Conservation (phyloP, 1,140 invertebrate species). For the Drosophila watanabei region DNA sequence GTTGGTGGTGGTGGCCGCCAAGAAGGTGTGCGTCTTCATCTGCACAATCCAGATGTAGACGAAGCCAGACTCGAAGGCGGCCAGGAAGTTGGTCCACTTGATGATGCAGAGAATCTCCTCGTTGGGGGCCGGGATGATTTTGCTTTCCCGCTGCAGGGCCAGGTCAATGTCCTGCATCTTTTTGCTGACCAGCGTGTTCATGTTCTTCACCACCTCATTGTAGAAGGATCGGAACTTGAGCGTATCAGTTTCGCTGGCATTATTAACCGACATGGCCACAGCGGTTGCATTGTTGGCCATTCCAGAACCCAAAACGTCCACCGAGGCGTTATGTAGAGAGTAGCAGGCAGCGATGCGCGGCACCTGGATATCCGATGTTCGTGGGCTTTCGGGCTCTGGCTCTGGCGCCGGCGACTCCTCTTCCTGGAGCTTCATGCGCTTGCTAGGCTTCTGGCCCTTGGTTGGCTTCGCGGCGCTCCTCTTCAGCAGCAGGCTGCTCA, state of each 20-base stretch:
- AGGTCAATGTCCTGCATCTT: conserved; percentile 84
- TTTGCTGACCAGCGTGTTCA: conserved; percentile 79
- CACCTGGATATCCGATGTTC: conserved; percentile 48
- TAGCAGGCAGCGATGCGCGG: conserved; percentile 70
- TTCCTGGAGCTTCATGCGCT: conserved; percentile 27
- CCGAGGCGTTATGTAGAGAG: conserved; percentile 50
- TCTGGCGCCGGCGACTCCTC: not conserved
- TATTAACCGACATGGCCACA: not conserved
- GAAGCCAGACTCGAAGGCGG: conserved; percentile 65
- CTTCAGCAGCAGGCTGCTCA: not conserved
- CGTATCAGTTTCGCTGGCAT: conserved; percentile 13
- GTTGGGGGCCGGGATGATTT: conserved; percentile 78
- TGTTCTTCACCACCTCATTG: conserved; percentile 75
- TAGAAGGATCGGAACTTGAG: conserved; percentile 53
- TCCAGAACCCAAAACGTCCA: conserved; percentile 16
- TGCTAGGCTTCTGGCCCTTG: not conserved
- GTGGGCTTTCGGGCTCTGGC: not conserved
- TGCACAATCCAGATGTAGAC: conserved; percentile 81
- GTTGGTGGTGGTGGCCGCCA: conserved; percentile 74
- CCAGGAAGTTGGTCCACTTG: conserved; percentile 78
- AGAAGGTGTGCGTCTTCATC: conserved; percentile 58
- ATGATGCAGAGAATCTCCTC: conserved; percentile 80
- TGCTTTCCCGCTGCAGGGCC: conserved; percentile 76
- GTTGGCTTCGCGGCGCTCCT: not conserved
- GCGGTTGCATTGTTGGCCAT: conserved; percentile 23